Percentiles rank a stretch among this genome's conserved stretches.
Conservation (phyloP, 1,140 invertebrate species). For the Bicyclus anynana region DNA sequence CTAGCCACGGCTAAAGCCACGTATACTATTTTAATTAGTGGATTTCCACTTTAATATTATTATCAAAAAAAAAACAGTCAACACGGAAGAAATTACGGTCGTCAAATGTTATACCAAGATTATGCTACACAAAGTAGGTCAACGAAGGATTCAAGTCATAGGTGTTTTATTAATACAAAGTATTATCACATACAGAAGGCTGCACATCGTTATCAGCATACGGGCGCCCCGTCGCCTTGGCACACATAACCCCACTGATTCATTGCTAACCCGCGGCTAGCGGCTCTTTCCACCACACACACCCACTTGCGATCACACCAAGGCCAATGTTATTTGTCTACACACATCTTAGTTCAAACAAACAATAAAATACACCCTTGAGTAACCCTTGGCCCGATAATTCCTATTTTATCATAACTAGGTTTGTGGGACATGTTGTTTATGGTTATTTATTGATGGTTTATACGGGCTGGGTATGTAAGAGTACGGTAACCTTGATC, state of each 20-base stretch:
- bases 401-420: background rate
- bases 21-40: too few relatives aligned
- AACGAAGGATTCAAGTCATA: background rate
- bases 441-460: conserved; percentile 1
- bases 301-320: conserved; percentile 54
- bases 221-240: conserved; percentile 60
- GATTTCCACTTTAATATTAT: too few relatives aligned
- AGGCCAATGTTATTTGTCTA: conserved; percentile 42
- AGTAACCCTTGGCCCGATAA: conserved; percentile 17
- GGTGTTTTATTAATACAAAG: background rate
- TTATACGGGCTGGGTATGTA: conserved; percentile 11
- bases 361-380: conserved; percentile 16
- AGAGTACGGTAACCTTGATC: background rate
- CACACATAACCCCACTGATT: conserved; percentile 47
- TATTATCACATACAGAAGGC: conserved; percentile 32
- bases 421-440: conserved; percentile 1
- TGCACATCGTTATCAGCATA: conserved; percentile 61
- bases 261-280: conserved; percentile 15
- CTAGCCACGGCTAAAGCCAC: too few relatives aligned
- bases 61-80: too few relatives aligned
- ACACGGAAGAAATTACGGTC: too few relatives aligned
- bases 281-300: conserved; percentile 47
- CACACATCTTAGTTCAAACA: conserved; percentile 18
- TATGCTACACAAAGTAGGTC: background rate
- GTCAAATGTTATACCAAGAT: too few relatives aligned